phyloP scores from a whole-genome alignment of 2,113 vertebrate species.

The Ochotona princeps region DNA sequence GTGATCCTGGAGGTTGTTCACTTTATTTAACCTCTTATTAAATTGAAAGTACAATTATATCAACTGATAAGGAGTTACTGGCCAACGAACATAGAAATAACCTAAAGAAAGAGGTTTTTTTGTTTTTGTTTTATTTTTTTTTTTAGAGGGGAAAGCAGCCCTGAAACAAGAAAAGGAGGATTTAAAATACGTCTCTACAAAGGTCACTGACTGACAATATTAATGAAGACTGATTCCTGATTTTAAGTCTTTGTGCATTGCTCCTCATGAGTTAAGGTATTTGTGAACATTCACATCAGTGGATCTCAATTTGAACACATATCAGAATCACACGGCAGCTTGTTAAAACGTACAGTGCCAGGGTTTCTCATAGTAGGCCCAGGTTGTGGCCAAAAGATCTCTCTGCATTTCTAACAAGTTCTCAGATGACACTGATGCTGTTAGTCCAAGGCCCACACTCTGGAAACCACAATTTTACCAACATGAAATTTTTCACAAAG shows the following conservation, averaged over 20 bases:
- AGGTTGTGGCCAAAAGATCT: neutral
- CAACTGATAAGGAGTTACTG: conserved; percentile 7
- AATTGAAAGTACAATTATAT: neutral
- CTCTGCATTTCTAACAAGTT: conserved; percentile 39
- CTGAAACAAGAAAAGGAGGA: neutral
- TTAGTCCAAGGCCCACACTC: neutral
- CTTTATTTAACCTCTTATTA: conserved; percentile 43
- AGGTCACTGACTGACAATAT: neutral
- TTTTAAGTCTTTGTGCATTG: neutral
- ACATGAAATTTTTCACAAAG: neutral
- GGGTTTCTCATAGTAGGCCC: neutral
- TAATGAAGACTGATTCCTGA: neutral
- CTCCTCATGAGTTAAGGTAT: neutral
- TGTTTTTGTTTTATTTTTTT: too few species aligned
- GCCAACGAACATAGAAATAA: neutral
- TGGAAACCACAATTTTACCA: neutral
- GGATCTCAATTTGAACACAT: neutral
- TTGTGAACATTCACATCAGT: neutral
- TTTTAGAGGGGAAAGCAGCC: neutral
- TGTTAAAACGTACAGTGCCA: neutral
- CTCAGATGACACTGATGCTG: neutral
- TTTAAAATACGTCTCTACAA: neutral
- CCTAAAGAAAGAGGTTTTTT: neutral
- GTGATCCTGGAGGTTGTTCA: neutral
- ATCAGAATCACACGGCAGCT: neutral